Evolutionary conservation across 2,113 vertebrate species (phyloP), one percentile per base, ranked within the genome.

Genomic region (Pluvianellus socialis): DNA sequence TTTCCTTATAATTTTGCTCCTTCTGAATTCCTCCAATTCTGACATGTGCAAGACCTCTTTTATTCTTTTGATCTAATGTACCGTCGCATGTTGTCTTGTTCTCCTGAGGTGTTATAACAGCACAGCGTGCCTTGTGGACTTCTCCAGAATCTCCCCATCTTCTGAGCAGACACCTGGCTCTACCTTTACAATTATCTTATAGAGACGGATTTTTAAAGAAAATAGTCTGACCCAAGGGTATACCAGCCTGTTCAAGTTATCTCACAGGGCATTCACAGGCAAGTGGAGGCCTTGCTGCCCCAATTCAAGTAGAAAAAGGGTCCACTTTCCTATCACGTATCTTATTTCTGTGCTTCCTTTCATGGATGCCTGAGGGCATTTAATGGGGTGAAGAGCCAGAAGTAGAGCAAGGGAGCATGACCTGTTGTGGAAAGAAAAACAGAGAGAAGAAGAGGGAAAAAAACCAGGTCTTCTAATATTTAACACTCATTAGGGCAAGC

Each of bases 71-170:
- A 35, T 74, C 40, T 71, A 27, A 52, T 2, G 2, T 58, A 58
- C 49, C 42, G 71, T 40, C 3, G 4, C 42, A 14, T 19, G 21
- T 30, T 56, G 10, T 38, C 20, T 4, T 21, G 15, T 47, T 88
- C 20, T 74, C 66, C 27, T 49, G 12, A 55, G 38, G 49, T 42
- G n/a, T 47, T 77, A 32, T 63, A 59, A 72, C 19, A 49, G 35
- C 14, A 6, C 63, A 75, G 14, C 3, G 2, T 1, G 1, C 19
- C 30, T 26, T 44, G 16, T 8, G 27, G 16, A 14, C 4, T 23
- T 61, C n/a, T 79, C 44, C 30, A 84, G 58, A 65, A 16, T 18
- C 4, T 67, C 19, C 9, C 33, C 14, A 61, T 24, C 50, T 79
- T 23, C 49, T 45, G 52, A 88, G 44, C 32, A 80, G 28, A 12